phyloP scores from a whole-genome alignment of 2,113 vertebrate species.

The Mixornis gularis region DNA sequence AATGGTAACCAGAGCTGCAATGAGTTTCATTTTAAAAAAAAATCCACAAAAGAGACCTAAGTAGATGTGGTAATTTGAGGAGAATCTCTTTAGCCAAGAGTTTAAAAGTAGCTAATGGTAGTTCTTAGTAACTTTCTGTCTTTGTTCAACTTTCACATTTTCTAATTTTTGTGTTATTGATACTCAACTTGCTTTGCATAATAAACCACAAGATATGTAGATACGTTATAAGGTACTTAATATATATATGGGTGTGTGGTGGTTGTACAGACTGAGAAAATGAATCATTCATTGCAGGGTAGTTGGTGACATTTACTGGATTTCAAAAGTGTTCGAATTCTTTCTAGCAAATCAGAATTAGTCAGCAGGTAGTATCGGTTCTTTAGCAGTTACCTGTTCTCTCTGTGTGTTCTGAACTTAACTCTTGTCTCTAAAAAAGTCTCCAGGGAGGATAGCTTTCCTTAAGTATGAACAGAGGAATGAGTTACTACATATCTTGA shows the following conservation, averaged over 20 bases:
- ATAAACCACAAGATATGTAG: neutral
- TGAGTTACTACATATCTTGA: neutral
- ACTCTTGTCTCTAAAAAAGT: neutral
- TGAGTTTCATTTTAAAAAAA: neutral
- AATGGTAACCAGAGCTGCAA: neutral
- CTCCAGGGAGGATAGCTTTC: neutral
- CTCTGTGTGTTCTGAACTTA: neutral
- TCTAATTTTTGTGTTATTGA: neutral
- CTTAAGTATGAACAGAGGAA: neutral
- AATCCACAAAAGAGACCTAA: neutral
- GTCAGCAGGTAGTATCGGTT: neutral
- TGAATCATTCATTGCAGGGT: neutral
- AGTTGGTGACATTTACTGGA: neutral
- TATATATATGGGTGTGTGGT: neutral
- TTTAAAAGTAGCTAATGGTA: neutral
- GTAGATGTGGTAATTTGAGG: neutral
- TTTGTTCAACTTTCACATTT: neutral
- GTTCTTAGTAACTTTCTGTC: neutral
- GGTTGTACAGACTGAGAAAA: neutral
- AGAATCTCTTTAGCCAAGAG: neutral
- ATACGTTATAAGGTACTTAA: neutral
- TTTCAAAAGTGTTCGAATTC: neutral
- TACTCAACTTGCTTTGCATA: neutral
- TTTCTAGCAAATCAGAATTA: neutral
- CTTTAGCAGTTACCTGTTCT: neutral